Conservation (phyloP, 2,888 invertebrate species). For the Lycocerus yunnanus region DNA sequence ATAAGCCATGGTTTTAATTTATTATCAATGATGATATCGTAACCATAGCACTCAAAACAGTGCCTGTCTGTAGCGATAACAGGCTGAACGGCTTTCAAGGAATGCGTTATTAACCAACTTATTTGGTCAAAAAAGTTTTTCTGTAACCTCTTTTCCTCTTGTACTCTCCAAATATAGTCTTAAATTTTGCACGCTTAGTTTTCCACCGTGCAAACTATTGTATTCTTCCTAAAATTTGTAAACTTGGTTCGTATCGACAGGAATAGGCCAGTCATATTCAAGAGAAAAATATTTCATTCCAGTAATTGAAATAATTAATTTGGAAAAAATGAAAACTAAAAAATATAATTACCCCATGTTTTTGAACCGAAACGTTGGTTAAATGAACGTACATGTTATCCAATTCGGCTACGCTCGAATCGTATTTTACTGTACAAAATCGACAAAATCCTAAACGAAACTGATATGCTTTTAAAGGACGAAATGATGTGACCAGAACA, state of each 20-base stretch:
- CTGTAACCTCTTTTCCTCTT: constrained; percentile 84
- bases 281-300: no score
- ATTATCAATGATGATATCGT: constrained; percentile 95
- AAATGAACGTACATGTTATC: constrained; percentile 95
- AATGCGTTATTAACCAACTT: constrained; percentile 89
- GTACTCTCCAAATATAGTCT: constrained; percentile 89
- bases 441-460: constrained; percentile 93
- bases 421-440: constrained; percentile 95
- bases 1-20: constrained; percentile 92
- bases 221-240: constrained; percentile 75
- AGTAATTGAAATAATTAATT: no score
- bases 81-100: constrained; percentile 88
- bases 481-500: constrained; percentile 90
- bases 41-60: constrained; percentile 94
- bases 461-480: constrained; percentile 90
- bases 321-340: neutral
- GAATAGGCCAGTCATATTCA: no score
- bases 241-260: neutral
- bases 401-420: constrained; percentile 82
- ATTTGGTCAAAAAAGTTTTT: constrained; percentile 87
- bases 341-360: constrained; percentile 75
- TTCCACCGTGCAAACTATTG: constrained; percentile 92
- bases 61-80: constrained; percentile 93
- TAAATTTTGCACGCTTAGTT: constrained; percentile 91
- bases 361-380: constrained; percentile 97